These are phyloP conservation scores for Spongia lamella DNA, from an alignment of 37 sponge, comb jelly and placozoan species.

Conservation along the genomic window DNA sequence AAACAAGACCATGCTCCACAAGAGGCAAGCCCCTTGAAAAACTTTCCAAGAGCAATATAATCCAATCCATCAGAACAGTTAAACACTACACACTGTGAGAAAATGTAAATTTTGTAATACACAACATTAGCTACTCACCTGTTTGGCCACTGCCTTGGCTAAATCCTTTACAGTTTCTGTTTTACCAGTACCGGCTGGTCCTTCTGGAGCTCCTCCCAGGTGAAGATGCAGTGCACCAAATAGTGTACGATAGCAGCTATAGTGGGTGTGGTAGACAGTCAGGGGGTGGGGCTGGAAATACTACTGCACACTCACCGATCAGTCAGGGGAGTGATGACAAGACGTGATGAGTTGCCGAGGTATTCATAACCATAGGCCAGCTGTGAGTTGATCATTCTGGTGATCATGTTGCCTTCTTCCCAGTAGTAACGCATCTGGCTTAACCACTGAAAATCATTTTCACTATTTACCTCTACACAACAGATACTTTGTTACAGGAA, in stretches of 20 bases:
- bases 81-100: slow-evolving; percentile 95
- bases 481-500: not conserved
- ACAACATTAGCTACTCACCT: slow-evolving; percentile 44
- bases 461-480: slow-evolving; percentile 78
- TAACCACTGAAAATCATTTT: slow-evolving; percentile 97
- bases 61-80: slow-evolving; percentile 99
- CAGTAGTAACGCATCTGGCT: slow-evolving; percentile 99
- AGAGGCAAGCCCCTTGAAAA: slow-evolving; percentile 99
- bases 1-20: slow-evolving; percentile 99
- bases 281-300: not conserved
- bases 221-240: slow-evolving; percentile 98
- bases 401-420: slow-evolving; percentile 94
- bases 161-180: slow-evolving; percentile 99
- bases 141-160: slow-evolving; percentile 99
- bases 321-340: slow-evolving; percentile 99
- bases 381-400: slow-evolving; percentile 97
- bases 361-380: slow-evolving; percentile 99
- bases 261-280: not conserved
- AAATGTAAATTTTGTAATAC: not conserved
- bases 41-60: slow-evolving; percentile 99
- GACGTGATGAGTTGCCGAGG: slow-evolving; percentile 93
- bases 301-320: slow-evolving; percentile 63
- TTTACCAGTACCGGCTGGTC: slow-evolving; percentile 99
- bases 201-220: slow-evolving; percentile 99
- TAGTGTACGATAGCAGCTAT: slow-evolving; percentile 91